Evolutionary conservation across 1,140 invertebrate species (phyloP).

Genomic region (Rhagoletis pomonella): DNA sequence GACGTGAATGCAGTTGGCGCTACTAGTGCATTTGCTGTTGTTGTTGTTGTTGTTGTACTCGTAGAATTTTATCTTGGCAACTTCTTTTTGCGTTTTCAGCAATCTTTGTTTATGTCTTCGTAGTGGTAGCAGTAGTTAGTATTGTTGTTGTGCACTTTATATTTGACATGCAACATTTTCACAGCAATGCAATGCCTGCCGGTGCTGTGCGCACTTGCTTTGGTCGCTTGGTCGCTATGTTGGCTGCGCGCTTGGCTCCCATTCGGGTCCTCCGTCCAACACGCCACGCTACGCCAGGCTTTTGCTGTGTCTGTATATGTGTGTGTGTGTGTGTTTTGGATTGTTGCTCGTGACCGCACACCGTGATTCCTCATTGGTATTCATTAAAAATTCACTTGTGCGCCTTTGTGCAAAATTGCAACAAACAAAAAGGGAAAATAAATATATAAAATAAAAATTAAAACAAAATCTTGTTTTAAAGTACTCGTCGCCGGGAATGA

Average conservation of each 20-base stretch:
- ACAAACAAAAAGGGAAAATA: constrained; percentile 53
- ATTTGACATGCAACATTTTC: constrained; percentile 55
- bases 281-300: too few species aligned
- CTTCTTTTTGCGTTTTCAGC: constrained; percentile 10
- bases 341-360: constrained; percentile 63
- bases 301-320: constrained; percentile 53
- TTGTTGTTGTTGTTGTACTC: constrained; percentile 54
- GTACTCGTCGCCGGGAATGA: constrained; percentile 62
- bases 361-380: constrained; percentile 72
- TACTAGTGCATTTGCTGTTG: not conserved
- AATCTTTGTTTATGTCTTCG: constrained; percentile 14
- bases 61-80: constrained; percentile 52
- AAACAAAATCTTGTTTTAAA: constrained; percentile 61
- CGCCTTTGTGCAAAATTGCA: constrained; percentile 66
- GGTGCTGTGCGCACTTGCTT: not conserved
- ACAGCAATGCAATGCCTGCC: not conserved
- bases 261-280: not conserved
- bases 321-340: constrained; percentile 9
- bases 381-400: constrained; percentile 71
- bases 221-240: not conserved
- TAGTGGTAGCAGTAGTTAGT: constrained; percentile 64
- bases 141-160: constrained; percentile 61
- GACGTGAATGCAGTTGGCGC: not conserved
- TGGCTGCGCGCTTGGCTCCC: not conserved
- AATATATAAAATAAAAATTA: too few species aligned